These are phyloP conservation scores for Willisornis vidua DNA, from an alignment of 2,113 vertebrate species.

Conservation along the genomic window DNA sequence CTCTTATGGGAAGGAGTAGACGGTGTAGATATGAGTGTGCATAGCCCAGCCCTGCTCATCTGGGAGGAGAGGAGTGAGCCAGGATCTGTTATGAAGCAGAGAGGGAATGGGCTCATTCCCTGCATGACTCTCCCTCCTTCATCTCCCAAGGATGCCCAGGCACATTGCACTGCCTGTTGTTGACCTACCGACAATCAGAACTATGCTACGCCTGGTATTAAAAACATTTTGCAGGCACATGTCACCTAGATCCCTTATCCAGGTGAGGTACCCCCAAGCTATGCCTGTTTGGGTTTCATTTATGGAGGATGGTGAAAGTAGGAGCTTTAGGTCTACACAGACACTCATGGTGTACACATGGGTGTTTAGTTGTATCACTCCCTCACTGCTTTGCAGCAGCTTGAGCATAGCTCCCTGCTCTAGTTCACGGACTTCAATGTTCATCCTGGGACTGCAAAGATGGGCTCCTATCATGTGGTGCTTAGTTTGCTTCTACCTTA, in stretches of 20 bases:
- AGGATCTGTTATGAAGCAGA: rapidly evolving
- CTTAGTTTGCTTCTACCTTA: neutral
- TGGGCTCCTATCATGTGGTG: neutral
- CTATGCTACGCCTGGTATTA: neutral
- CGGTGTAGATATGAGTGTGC: rapidly evolving
- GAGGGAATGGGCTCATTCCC: neutral
- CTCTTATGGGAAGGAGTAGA: rapidly evolving
- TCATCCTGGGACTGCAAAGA: neutral
- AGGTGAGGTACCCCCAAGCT: neutral
- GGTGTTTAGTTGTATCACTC: neutral
- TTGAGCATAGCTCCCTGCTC: neutral
- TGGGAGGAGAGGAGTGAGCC: neutral
- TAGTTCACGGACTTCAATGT: neutral
- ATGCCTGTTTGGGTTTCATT: neutral
- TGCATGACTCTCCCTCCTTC: neutral
- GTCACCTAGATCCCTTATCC: neutral
- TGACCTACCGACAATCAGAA: neutral
- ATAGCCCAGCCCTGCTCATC: neutral
- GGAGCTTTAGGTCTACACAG: neutral
- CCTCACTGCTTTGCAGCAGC: neutral
- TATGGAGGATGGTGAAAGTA: neutral
- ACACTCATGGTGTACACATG: neutral
- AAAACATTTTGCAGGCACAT: neutral
- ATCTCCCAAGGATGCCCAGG: neutral
- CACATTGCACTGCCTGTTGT: neutral